Conservation (phyloP, 2,113 vertebrate genomes). For the Catharus minimus region DNA sequence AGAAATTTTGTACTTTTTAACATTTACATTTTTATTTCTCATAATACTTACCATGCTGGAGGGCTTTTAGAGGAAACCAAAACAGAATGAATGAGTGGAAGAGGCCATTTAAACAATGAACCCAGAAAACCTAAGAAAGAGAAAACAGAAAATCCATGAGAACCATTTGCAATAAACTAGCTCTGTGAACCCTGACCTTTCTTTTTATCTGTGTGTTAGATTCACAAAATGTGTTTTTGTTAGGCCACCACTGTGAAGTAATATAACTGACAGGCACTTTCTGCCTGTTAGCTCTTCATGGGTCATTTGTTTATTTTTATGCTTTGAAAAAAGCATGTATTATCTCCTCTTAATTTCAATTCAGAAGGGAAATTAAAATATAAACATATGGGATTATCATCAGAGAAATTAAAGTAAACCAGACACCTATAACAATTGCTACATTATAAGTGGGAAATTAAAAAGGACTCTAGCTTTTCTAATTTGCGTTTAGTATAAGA, state of each 20-base stretch:
- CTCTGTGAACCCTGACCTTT: slow-evolving; percentile 87
- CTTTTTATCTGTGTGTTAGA: slow-evolving; percentile 87
- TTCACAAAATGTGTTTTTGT: slow-evolving; percentile 94
- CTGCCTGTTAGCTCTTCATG: slow-evolving; percentile 84
- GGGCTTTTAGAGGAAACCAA: slow-evolving; percentile 98
- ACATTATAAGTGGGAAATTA: neutral
- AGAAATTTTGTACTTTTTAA: slow-evolving; percentile 7
- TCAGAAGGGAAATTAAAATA: slow-evolving; percentile 35
- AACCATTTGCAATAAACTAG: slow-evolving; percentile 86
- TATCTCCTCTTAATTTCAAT: slow-evolving; percentile 63
- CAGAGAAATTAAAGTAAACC: slow-evolving; percentile 1
- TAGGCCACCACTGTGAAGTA: slow-evolving; percentile 83
- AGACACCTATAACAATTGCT: neutral
- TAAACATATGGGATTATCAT: slow-evolving; percentile 4
- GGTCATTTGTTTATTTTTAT: slow-evolving; percentile 81
- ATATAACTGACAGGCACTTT: slow-evolving; percentile 93
- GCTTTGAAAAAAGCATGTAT: slow-evolving; percentile 68
- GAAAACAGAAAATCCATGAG: slow-evolving; percentile 87
- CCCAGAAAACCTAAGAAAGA: slow-evolving; percentile 96
- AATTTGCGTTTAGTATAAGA: neutral
- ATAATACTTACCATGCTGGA: slow-evolving; percentile 90
- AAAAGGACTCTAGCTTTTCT: neutral
- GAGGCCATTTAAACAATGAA: slow-evolving; percentile 99
- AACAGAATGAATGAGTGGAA: slow-evolving; percentile 99
- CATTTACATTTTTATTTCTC: slow-evolving; percentile 30